phyloP scores from a whole-genome alignment of 2,113 vertebrate genomes.

The Centropus bengalensis region DNA sequence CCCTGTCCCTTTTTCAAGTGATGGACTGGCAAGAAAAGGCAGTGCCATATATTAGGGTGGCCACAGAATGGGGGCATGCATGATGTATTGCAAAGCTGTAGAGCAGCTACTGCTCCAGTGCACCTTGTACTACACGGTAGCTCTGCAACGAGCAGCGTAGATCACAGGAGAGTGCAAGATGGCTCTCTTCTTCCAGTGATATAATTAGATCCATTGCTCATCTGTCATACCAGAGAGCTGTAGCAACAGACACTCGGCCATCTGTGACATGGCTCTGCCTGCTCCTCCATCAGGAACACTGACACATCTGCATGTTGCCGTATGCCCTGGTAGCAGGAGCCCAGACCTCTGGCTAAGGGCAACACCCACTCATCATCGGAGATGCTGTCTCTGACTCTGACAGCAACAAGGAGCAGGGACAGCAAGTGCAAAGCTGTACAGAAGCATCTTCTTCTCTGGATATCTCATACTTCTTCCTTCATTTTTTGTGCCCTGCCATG shows the following conservation, averaged over 20 bases:
- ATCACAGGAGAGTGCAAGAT: constrained; percentile 44
- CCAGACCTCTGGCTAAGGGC: constrained; percentile 1
- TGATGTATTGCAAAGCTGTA: constrained; percentile 9
- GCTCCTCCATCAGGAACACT: constrained; percentile 27
- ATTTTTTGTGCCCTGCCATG: not conserved
- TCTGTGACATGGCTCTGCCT: constrained; percentile 52
- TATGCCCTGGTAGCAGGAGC: constrained; percentile 43
- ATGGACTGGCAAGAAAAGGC: not conserved
- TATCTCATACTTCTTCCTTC: not conserved
- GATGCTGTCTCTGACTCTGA: not conserved
- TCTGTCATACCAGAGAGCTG: constrained; percentile 60
- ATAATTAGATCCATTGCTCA: constrained; percentile 75
- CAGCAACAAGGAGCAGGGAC: not conserved
- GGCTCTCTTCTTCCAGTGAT: constrained; percentile 33
- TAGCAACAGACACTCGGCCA: constrained; percentile 57
- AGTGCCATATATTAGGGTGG: not conserved
- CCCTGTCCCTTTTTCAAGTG: constrained; percentile 11
- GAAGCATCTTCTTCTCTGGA: not conserved
- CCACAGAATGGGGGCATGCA: not conserved
- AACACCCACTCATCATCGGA: not conserved
- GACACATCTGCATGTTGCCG: not conserved
- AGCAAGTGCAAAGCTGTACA: not conserved
- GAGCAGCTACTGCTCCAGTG: not conserved
- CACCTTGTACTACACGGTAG: not conserved
- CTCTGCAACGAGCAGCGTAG: constrained; percentile 3